Evolutionary conservation across 1,140 invertebrate genomes (phyloP), one percentile per base, ranked within the genome.

Genomic region (Drosophila tsacasi): DNA sequence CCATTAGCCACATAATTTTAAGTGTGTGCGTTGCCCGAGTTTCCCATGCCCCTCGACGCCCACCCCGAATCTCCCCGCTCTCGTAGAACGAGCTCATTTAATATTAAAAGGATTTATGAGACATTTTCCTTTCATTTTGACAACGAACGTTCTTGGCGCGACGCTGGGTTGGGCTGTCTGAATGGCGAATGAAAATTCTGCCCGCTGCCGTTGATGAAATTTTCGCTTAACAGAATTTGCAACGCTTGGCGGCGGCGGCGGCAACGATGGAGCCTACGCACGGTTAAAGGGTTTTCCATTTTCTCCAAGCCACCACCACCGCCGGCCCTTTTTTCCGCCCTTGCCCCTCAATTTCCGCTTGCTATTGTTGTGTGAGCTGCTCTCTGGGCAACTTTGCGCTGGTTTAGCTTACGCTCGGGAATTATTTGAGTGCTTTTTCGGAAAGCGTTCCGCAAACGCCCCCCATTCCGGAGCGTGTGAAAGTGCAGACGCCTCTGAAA

Each of bases 91-190:
- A 89, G 85, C 85, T 89, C 85, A 90, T 89, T 89, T 89, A 89
- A 89, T 89, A 89, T 89, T 89, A 89, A 89, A 89, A 89, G 85
- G 85, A 89, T 89, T 89, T 89, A 89, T 89, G 85, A 89, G 85
- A 89, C 85, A 89, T 89, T 89, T 90, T 89, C 85, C 85, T 89
- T 89, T 89, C 85, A 89, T 89, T 89, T 89, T 89, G 85, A 89
- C 85, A 89, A 90, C 84, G 80, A 83, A 80, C 69, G 64, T 63
- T 58, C 61, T 35, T 30, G 68, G 35, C 35, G 52, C 37, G 19
- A 5, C 37, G 32, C 2, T 21, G 37, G 40, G 44, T 2, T 17
- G 21, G 75, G 52, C n/a, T 15, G 69, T 74, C 55, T 84, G 75
- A 85, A 83, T 76, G 67, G 72, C 62, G 71, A 86, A 82, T 86